Base-by-base conservation (phyloP, 1,140 invertebrate species). In the Drosophila triauraria region DNA sequence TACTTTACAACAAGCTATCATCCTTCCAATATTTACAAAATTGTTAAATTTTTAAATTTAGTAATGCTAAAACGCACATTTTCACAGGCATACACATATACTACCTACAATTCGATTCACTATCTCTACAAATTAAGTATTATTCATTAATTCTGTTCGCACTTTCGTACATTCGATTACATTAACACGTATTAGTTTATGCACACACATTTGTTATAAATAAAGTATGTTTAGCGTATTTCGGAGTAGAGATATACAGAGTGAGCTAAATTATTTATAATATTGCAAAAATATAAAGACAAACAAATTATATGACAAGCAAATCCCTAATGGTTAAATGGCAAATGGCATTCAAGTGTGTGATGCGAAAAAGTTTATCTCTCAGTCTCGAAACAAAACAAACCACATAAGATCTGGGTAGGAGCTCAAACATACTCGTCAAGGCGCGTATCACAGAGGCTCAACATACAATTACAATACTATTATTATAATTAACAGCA, bases 31-130 rank as follows among this genome's bases (percentile, higher is more conserved):
- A 85, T 78, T 42, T 85, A 85, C 74, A 81, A 69, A 53, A 53
- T 43, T 38, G 25, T 56, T 58, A 4, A 30, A 43, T 50, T 58
- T 58, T 50, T 50, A 25, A 12, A 17, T 13, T 47, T 50, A 27
- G 20, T 43, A 58, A 86, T 86, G 82, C 82, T 86, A 86, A 86
- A 86, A 86, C 82, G 82, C 75, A 86, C 78, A 59, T 71, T 46
- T 53, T 65, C 54, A 64, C 54, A 78, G 40, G 17, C 58, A 65
- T 80, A 76, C 58, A 76, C 58, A 47, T 43, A 50, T 42, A n/a
- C 38, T 23, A 20, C 38, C 43, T 48, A 77, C 50, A 51, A 58
- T 54, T 57, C 25, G 38, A 72, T 68, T 61, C 38, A 20, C 10
- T 51, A 42, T 42, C 40, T 32, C 35, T 27, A 42, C 17, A 59